Conservation (phyloP, 2,797 vertebrate species). For the Aeoliscus strigatus region DNA sequence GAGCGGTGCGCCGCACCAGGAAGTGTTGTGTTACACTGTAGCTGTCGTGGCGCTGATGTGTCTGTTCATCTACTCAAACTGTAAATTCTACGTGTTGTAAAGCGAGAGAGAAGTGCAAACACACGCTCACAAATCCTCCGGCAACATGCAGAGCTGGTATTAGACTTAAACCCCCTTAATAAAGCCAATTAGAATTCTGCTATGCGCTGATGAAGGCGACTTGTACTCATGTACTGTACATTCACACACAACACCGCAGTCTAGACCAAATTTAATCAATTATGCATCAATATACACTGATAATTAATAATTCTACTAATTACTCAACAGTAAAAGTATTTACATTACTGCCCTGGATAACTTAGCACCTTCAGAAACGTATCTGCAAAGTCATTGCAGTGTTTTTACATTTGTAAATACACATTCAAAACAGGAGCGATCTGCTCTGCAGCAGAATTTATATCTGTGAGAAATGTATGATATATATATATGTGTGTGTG, state of each 20-base stretch:
- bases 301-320: no score
- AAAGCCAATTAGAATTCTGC: slow-evolving; percentile 68
- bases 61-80: slow-evolving; percentile 20
- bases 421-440: no score
- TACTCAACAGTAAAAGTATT: no score
- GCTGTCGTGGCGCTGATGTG: slow-evolving; percentile 12
- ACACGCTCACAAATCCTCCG: slow-evolving; percentile 26
- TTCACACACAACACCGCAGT: not conserved
- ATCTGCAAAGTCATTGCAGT: no score
- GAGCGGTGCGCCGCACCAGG: slow-evolving; percentile 7
- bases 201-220: slow-evolving; percentile 48
- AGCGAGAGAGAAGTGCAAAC: slow-evolving; percentile 27
- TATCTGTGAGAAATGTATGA: no score
- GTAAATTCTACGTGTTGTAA: slow-evolving; percentile 13
- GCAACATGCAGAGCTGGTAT: slow-evolving; percentile 51
- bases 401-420: no score
- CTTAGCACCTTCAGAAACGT: no score
- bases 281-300: no score
- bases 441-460: no score
- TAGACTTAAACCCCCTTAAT: slow-evolving; percentile 67
- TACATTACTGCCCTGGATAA: no score
- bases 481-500: no score
- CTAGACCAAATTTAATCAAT: no score
- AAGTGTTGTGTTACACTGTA: slow-evolving; percentile 10
- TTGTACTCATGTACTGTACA: slow-evolving; percentile 5